Base-by-base conservation (phyloP, 2,797 vertebrate genomes). In the Glyptemys insculpta region DNA sequence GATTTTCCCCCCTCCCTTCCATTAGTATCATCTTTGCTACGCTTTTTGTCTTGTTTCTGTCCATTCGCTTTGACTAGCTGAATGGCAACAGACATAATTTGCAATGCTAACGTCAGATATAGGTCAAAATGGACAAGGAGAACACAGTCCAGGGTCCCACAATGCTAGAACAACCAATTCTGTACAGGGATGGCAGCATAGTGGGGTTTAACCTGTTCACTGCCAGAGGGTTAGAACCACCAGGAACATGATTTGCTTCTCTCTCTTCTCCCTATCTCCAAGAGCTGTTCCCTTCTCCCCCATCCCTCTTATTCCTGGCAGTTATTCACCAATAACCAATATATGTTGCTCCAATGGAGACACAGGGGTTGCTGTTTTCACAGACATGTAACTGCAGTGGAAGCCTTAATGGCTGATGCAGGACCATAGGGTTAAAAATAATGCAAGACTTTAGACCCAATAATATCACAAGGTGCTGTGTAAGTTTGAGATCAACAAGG, bases 51-150 rank as follows among this genome's bases (percentile, higher is more conserved):
- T 96, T 97, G 96, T 96, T 95, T 84, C 94, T 96, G 91, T 87
- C 92, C 4, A 0, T 94, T 97, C 88, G 12, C 95, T 96, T 53
- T 83, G 92, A 83, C 92, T 85, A 74, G 57, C 1, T 96, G 96
- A 97, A 97, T 97, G 97, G 89, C 91, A 97, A 92, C 89, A 89
- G 93, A 91, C 97, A 97, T 97, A 91, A 91, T 95, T 96, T 97
- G 96, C 97, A 97, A 98, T 97, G 96, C 97, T 97, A 97, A 96
- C 93, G 87, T 97, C 95, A 96, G 94, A 95, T 83, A 94, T 91
- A 50, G 96, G 97, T 97, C 96, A 97, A 97, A 92, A 97, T 95
- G 96, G 96, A 97, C 97, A 97, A 97, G 96, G 96, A 97, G 97
- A 97, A 96, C 96, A 95, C 96, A 96, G 94, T 94, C 95, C 83